Evolutionary conservation across 2,113 vertebrate species (phyloP), one percentile per base, ranked within the genome.

Genomic region (Muntiacus reevesi): DNA sequence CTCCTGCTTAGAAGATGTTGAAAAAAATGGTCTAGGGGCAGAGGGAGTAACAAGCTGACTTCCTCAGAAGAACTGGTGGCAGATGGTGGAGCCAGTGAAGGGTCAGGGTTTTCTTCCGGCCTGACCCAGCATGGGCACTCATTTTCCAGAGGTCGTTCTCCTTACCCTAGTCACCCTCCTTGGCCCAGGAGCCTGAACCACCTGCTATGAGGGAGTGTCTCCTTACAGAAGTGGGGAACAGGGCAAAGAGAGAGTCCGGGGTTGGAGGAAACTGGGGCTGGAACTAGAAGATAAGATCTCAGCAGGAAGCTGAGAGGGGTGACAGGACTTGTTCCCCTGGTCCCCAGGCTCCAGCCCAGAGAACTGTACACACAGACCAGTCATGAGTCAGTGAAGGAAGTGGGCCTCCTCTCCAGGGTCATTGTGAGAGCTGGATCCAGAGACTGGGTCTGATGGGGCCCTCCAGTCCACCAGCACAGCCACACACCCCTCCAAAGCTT

Each of bases 381-480:
- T 43, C 76, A n/a, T 15, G 7, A 40, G 67, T 12, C 33, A 2
- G 30, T 0, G 6, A 21, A 10, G 13, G 4, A 19, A 21, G 8
- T 3, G 16, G 36, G 19, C 30, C n/a, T 50, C 3, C 4, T 11
- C 52, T 28, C 87, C 62, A 11, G 36, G 27, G n/a, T 45, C 45
- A 30, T n/a, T 57, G 50, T 52, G 83, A 95, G 62, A 43, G 27
- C 45, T 57, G 25, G 21, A 76, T 45, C 52, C 21, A 21, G 89
- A 82, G 28, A 9, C 0, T 25, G 27, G 4, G 1, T 43, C 36
- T 50, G 45, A 47, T 33, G 45, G 28, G 30, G 27, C 3, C 27
- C 50, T 86, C 36, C 4, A 4, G 33, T 83, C 50, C 47, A 2
- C 43, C n/a, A 36, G 52, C 40, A 30, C 27, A 92, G 52, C 36